A percentile compares a stretch with the other conserved stretches of the same genome.
phyloP scores from a whole-genome alignment of 1,140 invertebrate species.

The Drosophila nasuta region DNA sequence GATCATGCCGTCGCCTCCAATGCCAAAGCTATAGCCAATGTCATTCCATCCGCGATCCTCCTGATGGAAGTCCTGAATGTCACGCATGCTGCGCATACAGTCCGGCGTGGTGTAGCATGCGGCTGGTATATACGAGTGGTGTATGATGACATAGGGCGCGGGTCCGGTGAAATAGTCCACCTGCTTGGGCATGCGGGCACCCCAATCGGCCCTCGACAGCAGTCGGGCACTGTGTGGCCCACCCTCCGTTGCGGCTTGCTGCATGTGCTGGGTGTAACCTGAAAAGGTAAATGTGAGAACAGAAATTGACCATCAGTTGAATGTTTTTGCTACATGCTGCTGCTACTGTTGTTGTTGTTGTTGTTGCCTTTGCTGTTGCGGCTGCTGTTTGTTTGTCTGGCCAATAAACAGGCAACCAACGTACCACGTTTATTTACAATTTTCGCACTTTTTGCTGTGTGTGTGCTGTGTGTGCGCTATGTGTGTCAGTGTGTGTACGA shows the following conservation, averaged over 20 bases:
- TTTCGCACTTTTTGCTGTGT: slow-evolving; percentile 26
- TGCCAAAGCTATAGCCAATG: slow-evolving; percentile 91
- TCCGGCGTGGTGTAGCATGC: slow-evolving; percentile 86
- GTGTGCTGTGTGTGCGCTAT: slow-evolving; percentile 19
- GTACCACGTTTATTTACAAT: slow-evolving; percentile 35
- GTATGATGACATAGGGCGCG: slow-evolving; percentile 91
- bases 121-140: slow-evolving; percentile 88
- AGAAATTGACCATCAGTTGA: slow-evolving; percentile 23
- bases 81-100: slow-evolving; percentile 86
- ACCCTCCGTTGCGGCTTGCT: slow-evolving; percentile 21
- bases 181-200: slow-evolving; percentile 86
- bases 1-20: slow-evolving; percentile 91
- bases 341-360: not conserved
- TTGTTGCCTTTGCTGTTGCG: not conserved
- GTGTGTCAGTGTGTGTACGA: slow-evolving; percentile 8
- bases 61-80: slow-evolving; percentile 87
- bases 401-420: slow-evolving; percentile 8
- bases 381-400: slow-evolving; percentile 26
- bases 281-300: not conserved
- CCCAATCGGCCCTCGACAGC: slow-evolving; percentile 87
- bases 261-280: slow-evolving; percentile 79
- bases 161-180: slow-evolving; percentile 86
- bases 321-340: slow-evolving; percentile 21
- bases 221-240: slow-evolving; percentile 63
- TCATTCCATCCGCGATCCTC: slow-evolving; percentile 88